Base-by-base conservation (phyloP, 2,113 vertebrate genomes). In the Otolemur garnettii region DNA sequence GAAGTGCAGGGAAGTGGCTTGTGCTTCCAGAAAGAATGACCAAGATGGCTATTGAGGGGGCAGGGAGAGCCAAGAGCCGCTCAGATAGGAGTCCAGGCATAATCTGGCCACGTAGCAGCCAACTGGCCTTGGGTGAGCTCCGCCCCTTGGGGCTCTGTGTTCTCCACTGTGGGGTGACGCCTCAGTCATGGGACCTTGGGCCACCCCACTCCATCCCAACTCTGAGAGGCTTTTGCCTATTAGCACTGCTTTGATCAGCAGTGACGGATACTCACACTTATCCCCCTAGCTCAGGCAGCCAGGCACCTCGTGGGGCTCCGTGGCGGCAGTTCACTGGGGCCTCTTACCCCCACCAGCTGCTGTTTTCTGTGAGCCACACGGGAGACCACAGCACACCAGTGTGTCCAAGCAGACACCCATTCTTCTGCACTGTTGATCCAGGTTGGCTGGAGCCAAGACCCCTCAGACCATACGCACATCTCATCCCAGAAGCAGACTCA, bases 271-370 rank as follows among this genome's bases (percentile, higher is more conserved):
- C 35, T 10, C 30, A 18, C 55, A 19, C 21, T 60, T 7, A 60
- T 50, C 59, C 19, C 2, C 59, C 77, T 3, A n/a, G 17, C 69
- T n/a, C 4, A 0, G 21, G 69, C 26, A 18, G 11, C 35, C 4
- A 0, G 55, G 33, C 9, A 5, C 71, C 38, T 78, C 28, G 79
- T 28, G 12, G 87, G 33, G 6, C 1, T 10, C n/a, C 0, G 0
- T 28, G 35, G 64, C 42, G 69, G 50, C 18, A 2, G 18, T n/a
- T 33, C 4, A 2, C 53, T 4, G 5, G 50, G 53, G 0, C 19
- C 42, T 42, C 24, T 69, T 17, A 2, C 22, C 71, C 0, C 82
- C 4, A 4, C n/a, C 42, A 2, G 28, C 45, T 5, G 35, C 86
- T 60, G 53, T 30, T 74, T n/a, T 42, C 62, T 21, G 45, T 2